Conservation (phyloP, 2,113 vertebrate genomes). For the Lophochroa leadbeateri region DNA sequence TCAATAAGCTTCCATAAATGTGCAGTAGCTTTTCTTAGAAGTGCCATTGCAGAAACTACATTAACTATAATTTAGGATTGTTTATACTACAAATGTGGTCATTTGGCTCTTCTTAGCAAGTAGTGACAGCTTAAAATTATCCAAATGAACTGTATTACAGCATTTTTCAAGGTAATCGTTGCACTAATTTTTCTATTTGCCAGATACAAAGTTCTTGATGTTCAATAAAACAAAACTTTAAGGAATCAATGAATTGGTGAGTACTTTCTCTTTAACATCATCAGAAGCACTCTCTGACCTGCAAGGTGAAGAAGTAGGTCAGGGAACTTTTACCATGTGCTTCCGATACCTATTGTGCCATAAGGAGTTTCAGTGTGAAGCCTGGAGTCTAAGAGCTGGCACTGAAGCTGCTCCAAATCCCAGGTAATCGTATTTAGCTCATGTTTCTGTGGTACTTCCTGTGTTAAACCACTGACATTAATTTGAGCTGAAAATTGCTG, state of each 20-base stretch:
- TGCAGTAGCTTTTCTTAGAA: neutral
- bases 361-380: neutral
- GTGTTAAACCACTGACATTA: neutral
- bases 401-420: neutral
- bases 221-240: constrained; percentile 17
- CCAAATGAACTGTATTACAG: neutral
- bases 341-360: accelerated
- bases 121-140: constrained; percentile 6
- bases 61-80: neutral
- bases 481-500: neutral
- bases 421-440: neutral
- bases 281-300: neutral
- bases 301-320: neutral
- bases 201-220: neutral
- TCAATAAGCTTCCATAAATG: neutral
- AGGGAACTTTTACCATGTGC: neutral
- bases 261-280: neutral
- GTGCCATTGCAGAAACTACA: neutral
- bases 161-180: constrained; percentile 38
- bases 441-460: neutral
- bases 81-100: neutral
- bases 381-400: neutral
- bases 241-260: neutral
- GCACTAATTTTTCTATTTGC: neutral
- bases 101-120: constrained; percentile 40